phyloP scores from a whole-genome alignment of 2,888 invertebrate genomes.

The Eristalis intricaria region DNA sequence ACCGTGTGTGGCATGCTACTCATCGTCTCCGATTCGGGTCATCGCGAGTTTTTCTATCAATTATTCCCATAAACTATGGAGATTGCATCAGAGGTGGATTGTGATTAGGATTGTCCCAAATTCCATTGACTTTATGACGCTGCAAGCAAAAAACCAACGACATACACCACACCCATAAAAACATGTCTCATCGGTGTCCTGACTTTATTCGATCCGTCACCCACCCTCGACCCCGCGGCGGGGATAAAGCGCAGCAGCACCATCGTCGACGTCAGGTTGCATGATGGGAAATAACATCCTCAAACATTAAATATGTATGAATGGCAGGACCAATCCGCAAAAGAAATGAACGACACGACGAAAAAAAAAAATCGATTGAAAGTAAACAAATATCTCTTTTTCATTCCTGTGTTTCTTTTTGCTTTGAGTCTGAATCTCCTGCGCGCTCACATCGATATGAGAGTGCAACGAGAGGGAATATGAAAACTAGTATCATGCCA shows the following conservation, averaged over 20 bases:
- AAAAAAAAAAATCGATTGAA: conserved; percentile 59
- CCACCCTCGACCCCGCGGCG: background rate
- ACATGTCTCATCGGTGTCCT: background rate
- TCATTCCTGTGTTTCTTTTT: conserved; percentile 3
- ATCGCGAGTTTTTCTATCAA: conserved; percentile 8
- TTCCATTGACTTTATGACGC: conserved; percentile 30
- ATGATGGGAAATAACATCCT: conserved; percentile 62
- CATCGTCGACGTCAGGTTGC: conserved; percentile 43
- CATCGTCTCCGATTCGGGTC: background rate
- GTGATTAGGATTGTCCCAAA: conserved; percentile 47
- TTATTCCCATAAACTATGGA: conserved; percentile 2
- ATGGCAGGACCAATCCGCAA: background rate
- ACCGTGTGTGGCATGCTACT: background rate
- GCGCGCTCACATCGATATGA: conserved; percentile 30
- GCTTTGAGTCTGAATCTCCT: conserved; percentile 4
- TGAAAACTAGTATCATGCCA: conserved; percentile 67
- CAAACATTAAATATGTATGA: conserved; percentile 62
- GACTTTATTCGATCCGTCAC: background rate
- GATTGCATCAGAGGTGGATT: conserved; percentile 32
- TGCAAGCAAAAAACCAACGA: conserved; percentile 1
- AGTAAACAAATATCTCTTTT: conserved; percentile 61
- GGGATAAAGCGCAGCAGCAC: background rate
- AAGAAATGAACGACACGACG: background rate
- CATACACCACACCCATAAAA: background rate
- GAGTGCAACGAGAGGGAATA: conserved; percentile 55